Evolutionary conservation across 2,888 invertebrate genomes (phyloP).

Genomic region (Cephus rjabovi): DNA sequence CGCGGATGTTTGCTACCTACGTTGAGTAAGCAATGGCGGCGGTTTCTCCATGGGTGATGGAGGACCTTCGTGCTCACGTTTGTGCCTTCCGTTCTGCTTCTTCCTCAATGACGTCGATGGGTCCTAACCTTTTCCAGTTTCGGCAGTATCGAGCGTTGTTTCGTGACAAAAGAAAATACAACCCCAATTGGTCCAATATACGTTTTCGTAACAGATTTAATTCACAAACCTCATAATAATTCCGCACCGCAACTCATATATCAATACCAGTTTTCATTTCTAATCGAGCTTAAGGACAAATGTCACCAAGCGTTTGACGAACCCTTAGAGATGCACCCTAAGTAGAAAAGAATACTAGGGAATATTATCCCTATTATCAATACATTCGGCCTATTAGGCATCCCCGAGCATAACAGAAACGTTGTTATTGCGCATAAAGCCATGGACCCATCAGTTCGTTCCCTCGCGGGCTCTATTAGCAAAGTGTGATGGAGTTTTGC

Average conservation of each 20-base stretch:
- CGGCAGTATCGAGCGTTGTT: neutral
- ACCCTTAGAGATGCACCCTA: neutral
- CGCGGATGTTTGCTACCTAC: slow-evolving; percentile 51
- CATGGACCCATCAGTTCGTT: slow-evolving; percentile 49
- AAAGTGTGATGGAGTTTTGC: slow-evolving; percentile 68
- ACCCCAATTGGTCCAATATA: neutral
- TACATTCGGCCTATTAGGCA: slow-evolving; percentile 45
- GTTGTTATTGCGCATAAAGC: slow-evolving; percentile 43
- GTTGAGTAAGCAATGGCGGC: slow-evolving; percentile 45
- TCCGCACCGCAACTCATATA: neutral
- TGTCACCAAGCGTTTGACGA: neutral
- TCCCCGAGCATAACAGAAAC: slow-evolving; percentile 1
- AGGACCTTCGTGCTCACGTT: slow-evolving; percentile 55
- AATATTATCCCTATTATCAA: slow-evolving; percentile 34
- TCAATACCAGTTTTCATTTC: neutral
- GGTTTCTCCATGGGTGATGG: slow-evolving; percentile 45
- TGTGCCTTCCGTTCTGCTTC: slow-evolving; percentile 56
- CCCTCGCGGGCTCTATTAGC: slow-evolving; percentile 65
- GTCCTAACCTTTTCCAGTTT: slow-evolving; percentile 10
- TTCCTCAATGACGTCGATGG: slow-evolving; percentile 58
- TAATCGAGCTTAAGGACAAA: neutral
- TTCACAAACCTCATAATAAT: neutral
- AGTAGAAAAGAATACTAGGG: neutral
- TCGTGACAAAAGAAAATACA: neutral
- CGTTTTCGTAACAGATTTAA: neutral